phyloP scores from a whole-genome alignment of 2,797 vertebrate genomes.

The Eutrigla gurnardus region DNA sequence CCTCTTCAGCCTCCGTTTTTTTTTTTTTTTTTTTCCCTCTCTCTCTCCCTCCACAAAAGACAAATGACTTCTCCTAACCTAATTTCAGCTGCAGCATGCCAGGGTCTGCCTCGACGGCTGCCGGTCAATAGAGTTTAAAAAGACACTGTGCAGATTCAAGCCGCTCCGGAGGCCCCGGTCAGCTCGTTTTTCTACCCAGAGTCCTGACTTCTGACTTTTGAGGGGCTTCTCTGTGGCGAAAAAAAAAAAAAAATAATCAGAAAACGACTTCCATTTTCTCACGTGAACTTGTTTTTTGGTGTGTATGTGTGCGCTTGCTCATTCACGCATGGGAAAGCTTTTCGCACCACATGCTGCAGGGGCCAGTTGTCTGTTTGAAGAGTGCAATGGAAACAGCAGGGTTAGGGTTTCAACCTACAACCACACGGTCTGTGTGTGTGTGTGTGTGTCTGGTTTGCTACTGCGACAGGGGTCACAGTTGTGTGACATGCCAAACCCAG shows the following conservation, averaged over 20 bases:
- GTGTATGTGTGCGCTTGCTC: conserved; percentile 9
- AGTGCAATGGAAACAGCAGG: conserved; percentile 66
- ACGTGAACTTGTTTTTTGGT: conserved; percentile 31
- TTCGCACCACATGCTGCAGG: conserved; percentile 52
- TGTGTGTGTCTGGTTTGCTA: conserved; percentile 36
- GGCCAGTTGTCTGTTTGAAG: conserved; percentile 68
- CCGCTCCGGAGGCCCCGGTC: conserved; percentile 35
- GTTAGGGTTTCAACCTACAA: conserved; percentile 68
- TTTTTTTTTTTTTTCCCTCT: background rate
- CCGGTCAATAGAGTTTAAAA: conserved; percentile 59
- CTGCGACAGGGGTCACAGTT: conserved; percentile 57
- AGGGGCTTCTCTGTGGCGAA: conserved; percentile 30
- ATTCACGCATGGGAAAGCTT: conserved; percentile 18
- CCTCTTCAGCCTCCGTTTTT: conserved; percentile 61
- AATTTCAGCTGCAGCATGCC: conserved; percentile 71
- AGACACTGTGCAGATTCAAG: conserved; percentile 68
- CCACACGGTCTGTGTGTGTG: conserved; percentile 26
- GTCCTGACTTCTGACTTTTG: conserved; percentile 5
- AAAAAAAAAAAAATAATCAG: background rate
- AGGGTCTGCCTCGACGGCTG: conserved; percentile 67
- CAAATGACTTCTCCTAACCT: conserved; percentile 76
- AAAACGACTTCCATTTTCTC: conserved; percentile 40
- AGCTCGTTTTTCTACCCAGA: conserved; percentile 30
- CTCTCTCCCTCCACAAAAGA: conserved; percentile 54
- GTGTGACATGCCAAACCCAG: conserved; percentile 62